These are phyloP conservation scores for Morelia viridis DNA, from an alignment of 2,797 vertebrate species.

Conservation along the genomic window DNA sequence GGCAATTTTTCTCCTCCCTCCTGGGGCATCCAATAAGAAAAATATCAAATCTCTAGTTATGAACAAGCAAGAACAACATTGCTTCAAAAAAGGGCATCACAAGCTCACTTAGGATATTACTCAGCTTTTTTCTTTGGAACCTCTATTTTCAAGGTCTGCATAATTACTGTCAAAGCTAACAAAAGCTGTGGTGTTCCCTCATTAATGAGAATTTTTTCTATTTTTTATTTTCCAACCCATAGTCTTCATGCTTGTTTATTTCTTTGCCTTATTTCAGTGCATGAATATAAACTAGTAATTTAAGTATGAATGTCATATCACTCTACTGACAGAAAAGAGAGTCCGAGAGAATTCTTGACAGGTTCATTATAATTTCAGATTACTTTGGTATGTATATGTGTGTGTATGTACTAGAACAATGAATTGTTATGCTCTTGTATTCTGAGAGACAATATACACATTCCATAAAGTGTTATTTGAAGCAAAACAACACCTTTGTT, in stretches of 20 bases:
- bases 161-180: not conserved
- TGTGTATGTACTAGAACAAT: not conserved
- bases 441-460: not conserved
- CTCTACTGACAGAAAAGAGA: constrained; percentile 8
- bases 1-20: not conserved
- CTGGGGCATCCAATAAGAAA: not conserved
- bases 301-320: not conserved
- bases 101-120: not conserved
- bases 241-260: not conserved
- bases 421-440: not conserved
- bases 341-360: not conserved
- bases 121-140: not conserved
- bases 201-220: not conserved
- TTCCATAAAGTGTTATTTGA: not conserved
- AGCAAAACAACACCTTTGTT: not conserved
- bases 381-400: constrained; percentile 13
- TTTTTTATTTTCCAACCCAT: not conserved
- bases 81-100: not conserved
- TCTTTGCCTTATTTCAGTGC: constrained; percentile 17
- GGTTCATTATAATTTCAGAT: not conserved
- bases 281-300: not conserved
- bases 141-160: not conserved
- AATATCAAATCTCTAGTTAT: not conserved
- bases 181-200: not conserved
- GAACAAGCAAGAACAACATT: not conserved